Conservation (phyloP, 2,113 vertebrate species). For the Cololabis saira region DNA sequence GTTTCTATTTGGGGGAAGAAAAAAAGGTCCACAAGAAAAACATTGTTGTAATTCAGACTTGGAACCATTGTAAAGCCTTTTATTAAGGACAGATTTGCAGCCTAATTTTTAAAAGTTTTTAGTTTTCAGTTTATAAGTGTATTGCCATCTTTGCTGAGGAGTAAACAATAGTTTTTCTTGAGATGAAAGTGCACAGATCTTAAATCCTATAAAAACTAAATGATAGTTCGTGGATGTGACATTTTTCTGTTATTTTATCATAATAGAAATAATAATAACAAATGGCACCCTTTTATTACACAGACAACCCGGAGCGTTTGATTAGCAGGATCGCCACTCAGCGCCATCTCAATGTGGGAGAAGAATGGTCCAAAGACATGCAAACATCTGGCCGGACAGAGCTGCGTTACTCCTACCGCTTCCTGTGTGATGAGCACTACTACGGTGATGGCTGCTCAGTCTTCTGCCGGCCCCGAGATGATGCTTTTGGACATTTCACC, state of each 20-base stretch:
- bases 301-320: conserved; percentile 93
- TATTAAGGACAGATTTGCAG: no score
- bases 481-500: conserved; percentile 96
- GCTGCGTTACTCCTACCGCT: conserved; percentile 96
- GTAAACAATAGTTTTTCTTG: no score
- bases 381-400: conserved; percentile 90
- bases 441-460: conserved; percentile 97
- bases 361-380: conserved; percentile 96
- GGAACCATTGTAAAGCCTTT: no score
- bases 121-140: no score
- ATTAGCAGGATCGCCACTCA: conserved; percentile 96
- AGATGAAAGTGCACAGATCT: no score
- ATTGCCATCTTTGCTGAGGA: no score
- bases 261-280: neutral
- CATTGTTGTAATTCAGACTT: conserved; percentile 1
- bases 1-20: no score
- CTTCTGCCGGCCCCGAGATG: conserved; percentile 94
- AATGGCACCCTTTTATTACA: conserved; percentile 8
- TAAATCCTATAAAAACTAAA: neutral
- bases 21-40: neutral
- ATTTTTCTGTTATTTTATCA: neutral
- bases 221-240: neutral
- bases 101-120: no score
- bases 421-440: conserved; percentile 96
- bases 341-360: conserved; percentile 93